These are phyloP conservation scores for Anoncus sp. DNA, from an alignment of 2,888 invertebrate genomes.

Conservation along the genomic window DNA sequence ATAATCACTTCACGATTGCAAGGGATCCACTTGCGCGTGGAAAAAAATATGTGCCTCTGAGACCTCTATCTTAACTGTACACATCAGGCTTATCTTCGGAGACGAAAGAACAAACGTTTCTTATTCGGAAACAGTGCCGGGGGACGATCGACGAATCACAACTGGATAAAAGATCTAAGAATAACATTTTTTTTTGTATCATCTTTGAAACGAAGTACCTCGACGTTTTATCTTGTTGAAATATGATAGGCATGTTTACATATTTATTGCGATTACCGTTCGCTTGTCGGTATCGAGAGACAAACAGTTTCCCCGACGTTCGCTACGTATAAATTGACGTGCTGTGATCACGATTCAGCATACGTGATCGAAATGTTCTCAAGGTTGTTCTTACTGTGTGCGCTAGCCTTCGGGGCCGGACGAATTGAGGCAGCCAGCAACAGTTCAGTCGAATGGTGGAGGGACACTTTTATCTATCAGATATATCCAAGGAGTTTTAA, in stretches of 20 bases:
- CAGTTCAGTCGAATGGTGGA: conserved; percentile 89
- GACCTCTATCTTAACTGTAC: too few relatives aligned
- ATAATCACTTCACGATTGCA: neutral
- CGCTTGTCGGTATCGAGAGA: conserved; percentile 1
- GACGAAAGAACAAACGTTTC: too few relatives aligned
- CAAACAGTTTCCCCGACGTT: neutral
- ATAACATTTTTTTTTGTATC: too few relatives aligned
- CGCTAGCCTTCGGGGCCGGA: conserved; percentile 32
- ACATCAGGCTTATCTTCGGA: too few relatives aligned
- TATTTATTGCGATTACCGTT: conserved; percentile 9
- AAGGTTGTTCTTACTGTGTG: conserved; percentile 39
- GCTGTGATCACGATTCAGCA: neutral
- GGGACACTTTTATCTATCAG: conserved; percentile 92
- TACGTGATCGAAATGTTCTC: conserved; percentile 32
- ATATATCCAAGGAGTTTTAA: conserved; percentile 94
- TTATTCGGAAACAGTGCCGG: too few relatives aligned
- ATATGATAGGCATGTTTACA: neutral
- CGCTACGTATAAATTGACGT: conserved; percentile 33
- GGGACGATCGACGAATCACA: neutral
- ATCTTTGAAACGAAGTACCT: too few relatives aligned
- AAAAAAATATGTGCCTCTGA: too few relatives aligned
- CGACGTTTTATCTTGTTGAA: neutral
- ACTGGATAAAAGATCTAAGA: neutral
- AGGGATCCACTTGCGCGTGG: too few relatives aligned
- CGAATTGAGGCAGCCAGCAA: conserved; percentile 4